These are phyloP conservation scores for Sebastolobus alascanus DNA, from an alignment of 2,797 vertebrate genomes.

Conservation along the genomic window DNA sequence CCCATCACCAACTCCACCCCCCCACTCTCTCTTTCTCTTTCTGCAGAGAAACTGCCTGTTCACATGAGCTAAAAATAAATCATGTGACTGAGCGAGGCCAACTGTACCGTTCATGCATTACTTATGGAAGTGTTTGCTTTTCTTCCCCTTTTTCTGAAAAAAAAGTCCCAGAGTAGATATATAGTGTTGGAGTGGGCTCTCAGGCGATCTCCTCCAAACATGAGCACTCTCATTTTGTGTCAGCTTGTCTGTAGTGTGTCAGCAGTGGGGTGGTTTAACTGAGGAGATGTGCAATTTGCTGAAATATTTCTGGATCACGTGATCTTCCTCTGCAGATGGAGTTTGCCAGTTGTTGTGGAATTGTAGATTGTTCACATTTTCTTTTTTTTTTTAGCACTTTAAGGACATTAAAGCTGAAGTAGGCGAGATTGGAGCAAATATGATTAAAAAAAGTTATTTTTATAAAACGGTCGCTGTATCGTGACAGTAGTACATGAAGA, in stretches of 20 bases:
- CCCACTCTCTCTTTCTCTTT: constrained; percentile 39
- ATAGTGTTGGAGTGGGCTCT: constrained; percentile 35
- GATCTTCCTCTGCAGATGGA: neutral
- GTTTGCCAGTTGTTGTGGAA: neutral
- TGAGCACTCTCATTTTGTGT: constrained; percentile 28
- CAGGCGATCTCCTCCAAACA: constrained; percentile 39
- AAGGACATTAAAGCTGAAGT: no score
- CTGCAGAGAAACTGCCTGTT: constrained; percentile 78
- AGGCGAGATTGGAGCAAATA: no score
- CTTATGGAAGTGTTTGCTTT: constrained; percentile 83
- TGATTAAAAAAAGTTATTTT: no score
- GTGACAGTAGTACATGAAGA: no score
- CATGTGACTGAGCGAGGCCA: constrained; percentile 77
- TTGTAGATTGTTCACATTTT: neutral
- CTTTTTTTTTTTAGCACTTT: neutral
- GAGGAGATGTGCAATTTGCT: constrained; percentile 2
- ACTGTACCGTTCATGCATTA: constrained; percentile 84
- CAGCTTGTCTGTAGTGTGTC: constrained; percentile 7
- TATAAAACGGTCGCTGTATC: no score
- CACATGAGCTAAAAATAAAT: constrained; percentile 84
- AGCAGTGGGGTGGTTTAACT: neutral
- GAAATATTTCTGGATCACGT: neutral
- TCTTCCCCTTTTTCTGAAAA: constrained; percentile 47
- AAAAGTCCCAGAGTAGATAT: constrained; percentile 25
- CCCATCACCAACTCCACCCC: constrained; percentile 43